Base-by-base conservation (phyloP, 1,140 invertebrate species). In the Bombus polaris region DNA sequence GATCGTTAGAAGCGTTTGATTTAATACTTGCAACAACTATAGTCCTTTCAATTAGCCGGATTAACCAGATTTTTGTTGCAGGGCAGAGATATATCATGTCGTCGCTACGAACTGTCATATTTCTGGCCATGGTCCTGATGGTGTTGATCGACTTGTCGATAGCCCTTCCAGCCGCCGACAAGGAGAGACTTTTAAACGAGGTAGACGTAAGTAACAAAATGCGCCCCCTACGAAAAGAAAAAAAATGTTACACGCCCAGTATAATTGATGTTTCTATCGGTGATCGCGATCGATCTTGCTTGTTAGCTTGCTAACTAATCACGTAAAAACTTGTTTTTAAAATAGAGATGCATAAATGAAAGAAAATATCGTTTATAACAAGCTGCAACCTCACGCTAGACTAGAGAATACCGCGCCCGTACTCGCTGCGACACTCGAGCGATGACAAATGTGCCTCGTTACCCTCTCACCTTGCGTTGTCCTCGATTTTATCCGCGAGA, bases 131-230 rank as follows among this genome's bases (percentile, higher is more conserved):
- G 35, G 73, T 91, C 37, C 68, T 94, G 22, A 32, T 92, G 18
- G 42, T 89, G 44, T 47, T 93, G 39, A 65, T 90, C 65, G 88
- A 91, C 18, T 93, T 88, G 87, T 89, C 92, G 12, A 44, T 47
- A 3, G 87, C 90, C 12, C 85, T 94, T 62, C 93, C 94, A 57
- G 77, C 90, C 13, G 76, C 42, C 22, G 93, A 94, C 83, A 94
- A 94, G 66, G 93, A 94, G 9, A 89, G 89, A 74, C 76, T 94
- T 77, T 81, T 93, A 70, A 93, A 93, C 74, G 91, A 91, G 47
- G 81, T 93, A 47, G 92, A 93, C 62, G 94, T 94, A 86, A 94
- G 93, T 94, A 83, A 70, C 32, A 2, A 25, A n/a, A 77, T 25
- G 9, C 25, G 47, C 13, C 28, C 32, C 47, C 44, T 15, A 1